Evolutionary conservation across 2,888 invertebrate species (phyloP).

Genomic region (Hemaris fuciformis): DNA sequence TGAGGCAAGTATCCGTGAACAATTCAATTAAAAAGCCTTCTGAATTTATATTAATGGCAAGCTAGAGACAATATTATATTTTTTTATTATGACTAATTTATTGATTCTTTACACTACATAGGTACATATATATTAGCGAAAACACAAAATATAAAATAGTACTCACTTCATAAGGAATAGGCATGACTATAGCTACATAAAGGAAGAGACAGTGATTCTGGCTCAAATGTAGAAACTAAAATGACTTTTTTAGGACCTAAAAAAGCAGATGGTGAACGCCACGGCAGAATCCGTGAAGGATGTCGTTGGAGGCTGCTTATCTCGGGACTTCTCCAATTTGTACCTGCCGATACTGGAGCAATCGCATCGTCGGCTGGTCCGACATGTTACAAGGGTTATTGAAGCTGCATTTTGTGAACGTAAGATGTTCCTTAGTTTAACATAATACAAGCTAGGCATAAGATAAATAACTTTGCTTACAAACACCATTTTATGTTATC

Average conservation of each 20-base stretch:
- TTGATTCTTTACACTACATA: too few species aligned
- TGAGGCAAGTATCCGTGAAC: conserved; percentile 41
- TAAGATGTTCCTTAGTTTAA: too few species aligned
- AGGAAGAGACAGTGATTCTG: not conserved
- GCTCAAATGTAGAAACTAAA: not conserved
- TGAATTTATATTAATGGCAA: too few species aligned
- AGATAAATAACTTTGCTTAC: too few species aligned
- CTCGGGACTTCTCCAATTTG: conserved; percentile 45
- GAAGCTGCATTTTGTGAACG: conserved; percentile 54
- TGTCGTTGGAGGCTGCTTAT: conserved; percentile 44
- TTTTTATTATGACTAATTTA: too few species aligned
- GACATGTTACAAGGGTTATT: conserved; percentile 45
- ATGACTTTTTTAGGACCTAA: conserved; percentile 46
- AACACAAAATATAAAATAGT: too few species aligned
- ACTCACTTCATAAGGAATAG: too few species aligned
- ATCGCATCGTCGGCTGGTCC: conserved; percentile 51
- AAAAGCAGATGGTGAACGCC: conserved; percentile 50
- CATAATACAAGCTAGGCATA: too few species aligned
- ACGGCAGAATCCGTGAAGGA: conserved; percentile 49
- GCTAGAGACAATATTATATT: too few species aligned
- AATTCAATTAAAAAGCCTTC: not conserved
- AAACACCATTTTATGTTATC: too few species aligned
- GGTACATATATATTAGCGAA: too few species aligned
- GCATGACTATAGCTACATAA: too few species aligned
- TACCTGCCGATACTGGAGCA: conserved; percentile 57